Evolutionary conservation across 2,797 vertebrate species (phyloP), one percentile per base, ranked within the genome.

Genomic region (Pangasius macronema): DNA sequence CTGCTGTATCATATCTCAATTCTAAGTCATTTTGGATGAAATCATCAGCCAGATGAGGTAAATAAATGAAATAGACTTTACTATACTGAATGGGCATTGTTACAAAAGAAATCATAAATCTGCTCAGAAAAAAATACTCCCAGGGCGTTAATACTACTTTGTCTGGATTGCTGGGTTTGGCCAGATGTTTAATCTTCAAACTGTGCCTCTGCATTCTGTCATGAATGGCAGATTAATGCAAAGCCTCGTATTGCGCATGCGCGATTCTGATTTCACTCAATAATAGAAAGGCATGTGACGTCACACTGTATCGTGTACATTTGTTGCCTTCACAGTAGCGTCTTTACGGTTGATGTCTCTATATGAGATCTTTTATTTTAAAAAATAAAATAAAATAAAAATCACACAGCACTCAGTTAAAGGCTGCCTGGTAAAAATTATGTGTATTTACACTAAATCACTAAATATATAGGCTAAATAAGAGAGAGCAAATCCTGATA

Each of bases 111-210:
- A 16, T n/a, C 5, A 3, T 6, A 18, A 76, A 77, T 63, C 36
- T 82, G 80, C 36, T 46, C 30, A 5, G 30, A 13, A 3, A 27
- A 24, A 72, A 39, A 8, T 20, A 33, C 77, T 46, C 24, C 14
- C 7, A 65, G 18, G 24, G 72, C 46, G 36, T 83, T 87, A 85
- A 87, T 87, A 39, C n/a, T 16, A 13, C 42, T 72, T 55, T 82
- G n/a, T 30, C 1, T 73, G 65, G 24, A 83, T 83, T 87, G 67
- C 51, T 77, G 67, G 67, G 39, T 76, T 51, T 49, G 83, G 57
- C 33, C 76, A 84, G 82, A 85, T 83, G 68, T 86, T 87, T 87
- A 82, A 89, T 90, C 84, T 87, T 70, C 18, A 84, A 22, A 63
- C n/a, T 63, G 18, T 20, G 39, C 27, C 59, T 49, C 27, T 67